These are phyloP conservation scores for Sialis fuliginosa DNA, from an alignment of 2,888 invertebrate genomes.

Conservation along the genomic window DNA sequence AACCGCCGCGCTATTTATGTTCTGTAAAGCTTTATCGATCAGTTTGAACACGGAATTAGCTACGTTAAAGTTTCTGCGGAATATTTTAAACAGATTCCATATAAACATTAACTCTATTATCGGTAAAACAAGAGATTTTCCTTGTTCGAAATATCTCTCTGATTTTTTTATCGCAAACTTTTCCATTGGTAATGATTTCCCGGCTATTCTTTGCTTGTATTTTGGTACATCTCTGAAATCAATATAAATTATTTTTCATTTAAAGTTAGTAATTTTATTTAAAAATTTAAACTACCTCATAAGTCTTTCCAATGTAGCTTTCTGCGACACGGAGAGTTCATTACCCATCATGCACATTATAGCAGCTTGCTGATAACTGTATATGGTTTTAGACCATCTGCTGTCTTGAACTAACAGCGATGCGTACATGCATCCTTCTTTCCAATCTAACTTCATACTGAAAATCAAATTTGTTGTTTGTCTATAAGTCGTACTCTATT, in stretches of 20 bases:
- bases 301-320: slow-evolving; percentile 38
- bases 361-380: slow-evolving; percentile 76
- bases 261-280: background rate
- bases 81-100: slow-evolving; percentile 80
- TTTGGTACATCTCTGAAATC: slow-evolving; percentile 52
- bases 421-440: slow-evolving; percentile 54
- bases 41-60: slow-evolving; percentile 43
- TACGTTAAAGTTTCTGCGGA: slow-evolving; percentile 48
- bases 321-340: slow-evolving; percentile 29
- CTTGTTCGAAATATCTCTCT: slow-evolving; percentile 58
- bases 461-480: too few relatives aligned
- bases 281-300: slow-evolving; percentile 36
- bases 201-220: slow-evolving; percentile 79
- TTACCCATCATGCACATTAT: slow-evolving; percentile 54
- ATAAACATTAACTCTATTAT: slow-evolving; percentile 76
- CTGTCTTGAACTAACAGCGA: slow-evolving; percentile 55
- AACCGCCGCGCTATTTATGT: slow-evolving; percentile 16
- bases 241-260: slow-evolving; percentile 6
- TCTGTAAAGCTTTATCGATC: slow-evolving; percentile 31
- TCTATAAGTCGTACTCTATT: too few relatives aligned
- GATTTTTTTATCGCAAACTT: slow-evolving; percentile 86
- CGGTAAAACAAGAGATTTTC: slow-evolving; percentile 57
- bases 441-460: slow-evolving; percentile 58
- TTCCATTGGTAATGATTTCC: slow-evolving; percentile 93
- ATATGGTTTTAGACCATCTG: slow-evolving; percentile 84